Evolutionary conservation across 2,113 vertebrate genomes (phyloP), one percentile per base, ranked within the genome.

Genomic region (Elanus axillaris): DNA sequence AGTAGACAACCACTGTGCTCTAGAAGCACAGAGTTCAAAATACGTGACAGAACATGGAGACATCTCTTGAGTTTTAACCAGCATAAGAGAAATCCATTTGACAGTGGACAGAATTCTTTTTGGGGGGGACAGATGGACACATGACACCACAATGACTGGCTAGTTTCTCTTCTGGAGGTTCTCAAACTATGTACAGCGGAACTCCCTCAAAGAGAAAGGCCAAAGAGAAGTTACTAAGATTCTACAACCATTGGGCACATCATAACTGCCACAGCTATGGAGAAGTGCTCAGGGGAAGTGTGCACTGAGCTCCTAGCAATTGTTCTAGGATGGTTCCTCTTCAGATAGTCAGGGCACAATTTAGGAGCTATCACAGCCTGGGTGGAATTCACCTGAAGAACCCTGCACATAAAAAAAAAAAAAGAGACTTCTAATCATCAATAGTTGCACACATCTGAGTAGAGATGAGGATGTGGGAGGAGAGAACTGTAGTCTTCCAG

Each of bases 361-460:
- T 76, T 63, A 91, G 94, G 77, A 95, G 69, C 89, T 67, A 87
- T 78, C 77, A 78, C 62, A 91, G 93, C 50, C 62, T 40, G 81
- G 11, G 48, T 93, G 97, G 97, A 97, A 97, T 97, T 96, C 89
- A 97, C 96, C 96, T 95, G 96, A 96, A 94, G 81, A 96, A 79
- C 89, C 87, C 63, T 93, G 50, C 42, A 88, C 38, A 29, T 32
- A 26, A 86, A 74, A 90, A 90, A 69, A 64, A 66, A 26, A 7
- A 2, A 52, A 27, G 6, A 2, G 2, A 47, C 52, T 87, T 83
- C 55, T 76, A 91, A 94, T 88, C 66, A 94, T 93, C 80, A 96
- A 94, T 90, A 94, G 74, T 7, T 52, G n/a, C 74, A 83, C 4
- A 20, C 12, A 63, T 93, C 50, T 77, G 38, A 91, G 58, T 27